A percentile compares a stretch with the other conserved stretches of the same genome.
Evolutionary conservation across 2,113 vertebrate species (phyloP).

Genomic region (Chinchilla lanigera): DNA sequence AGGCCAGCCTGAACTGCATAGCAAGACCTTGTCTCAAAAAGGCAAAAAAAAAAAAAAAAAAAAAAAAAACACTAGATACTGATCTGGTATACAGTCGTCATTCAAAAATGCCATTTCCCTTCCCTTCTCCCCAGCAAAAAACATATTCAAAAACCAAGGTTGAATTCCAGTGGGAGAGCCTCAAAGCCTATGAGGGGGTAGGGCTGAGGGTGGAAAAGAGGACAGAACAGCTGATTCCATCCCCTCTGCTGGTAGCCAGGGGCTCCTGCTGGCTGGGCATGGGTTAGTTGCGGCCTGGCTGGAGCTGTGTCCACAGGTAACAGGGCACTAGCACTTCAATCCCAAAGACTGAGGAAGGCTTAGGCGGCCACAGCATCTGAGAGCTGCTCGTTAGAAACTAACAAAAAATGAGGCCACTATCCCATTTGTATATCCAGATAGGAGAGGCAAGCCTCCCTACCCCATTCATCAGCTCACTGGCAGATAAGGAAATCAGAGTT

Average conservation of each 20-base stretch:
- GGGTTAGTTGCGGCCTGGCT: background rate
- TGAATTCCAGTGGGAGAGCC: background rate
- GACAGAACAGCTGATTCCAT: background rate
- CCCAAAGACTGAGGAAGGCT: background rate
- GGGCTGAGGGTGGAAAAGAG: background rate
- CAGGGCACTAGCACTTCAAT: background rate
- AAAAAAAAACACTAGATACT: background rate
- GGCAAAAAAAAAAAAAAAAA: no score
- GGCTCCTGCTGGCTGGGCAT: background rate
- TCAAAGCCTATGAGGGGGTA: background rate
- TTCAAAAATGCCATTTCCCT: background rate
- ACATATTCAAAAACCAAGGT: background rate
- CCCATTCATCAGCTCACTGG: background rate
- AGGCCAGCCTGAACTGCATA: no score
- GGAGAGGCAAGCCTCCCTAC: background rate
- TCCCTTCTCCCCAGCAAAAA: background rate
- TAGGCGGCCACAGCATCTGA: background rate
- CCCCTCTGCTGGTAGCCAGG: background rate
- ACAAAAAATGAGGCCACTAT: constrained; percentile 46
- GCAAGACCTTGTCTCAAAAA: no score
- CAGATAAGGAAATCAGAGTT: constrained; percentile 30
- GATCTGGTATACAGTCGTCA: background rate
- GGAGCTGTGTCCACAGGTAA: background rate
- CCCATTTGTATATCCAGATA: constrained; percentile 54
- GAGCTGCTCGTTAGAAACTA: constrained; percentile 27